A percentile compares a stretch with the other conserved stretches of the same genome.
Evolutionary conservation across 2,888 invertebrate genomes (phyloP).

Genomic region (Chymomyza fuscimana): DNA sequence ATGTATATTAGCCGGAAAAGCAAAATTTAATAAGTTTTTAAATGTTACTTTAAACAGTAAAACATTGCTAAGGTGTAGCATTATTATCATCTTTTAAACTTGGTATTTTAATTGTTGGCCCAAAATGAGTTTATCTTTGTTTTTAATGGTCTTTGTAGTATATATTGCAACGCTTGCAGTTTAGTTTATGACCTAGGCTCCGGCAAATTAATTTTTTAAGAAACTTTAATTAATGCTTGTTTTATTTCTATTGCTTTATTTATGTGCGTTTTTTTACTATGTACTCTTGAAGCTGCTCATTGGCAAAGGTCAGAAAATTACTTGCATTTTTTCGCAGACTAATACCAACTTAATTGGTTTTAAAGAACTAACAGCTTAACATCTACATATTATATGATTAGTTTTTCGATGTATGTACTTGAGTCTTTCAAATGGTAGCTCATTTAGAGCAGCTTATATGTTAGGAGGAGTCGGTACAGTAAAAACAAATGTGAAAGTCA

Average conservation of each 20-base stretch:
- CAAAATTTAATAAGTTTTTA: conserved; percentile 23
- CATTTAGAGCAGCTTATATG: conserved; percentile 28
- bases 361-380: not conserved
- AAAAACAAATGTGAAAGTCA: conserved; percentile 62
- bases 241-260: not conserved
- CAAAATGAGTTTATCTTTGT: not conserved
- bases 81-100: not conserved
- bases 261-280: not conserved
- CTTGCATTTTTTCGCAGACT: conserved; percentile 47
- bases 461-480: conserved; percentile 16
- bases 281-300: not conserved
- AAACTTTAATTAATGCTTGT: not conserved
- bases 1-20: conserved; percentile 67
- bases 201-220: not conserved
- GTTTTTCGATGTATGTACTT: not conserved
- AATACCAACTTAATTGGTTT: not conserved
- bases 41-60: not conserved
- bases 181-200: not conserved
- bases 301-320: conserved; percentile 58
- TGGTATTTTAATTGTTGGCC: not conserved
- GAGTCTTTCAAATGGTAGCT: conserved; percentile 9
- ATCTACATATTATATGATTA: not conserved
- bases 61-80: not conserved
- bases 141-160: not conserved
- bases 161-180: not conserved